phyloP scores from a whole-genome alignment of 2,888 invertebrate species.

The Neoitamus cyanurus region DNA sequence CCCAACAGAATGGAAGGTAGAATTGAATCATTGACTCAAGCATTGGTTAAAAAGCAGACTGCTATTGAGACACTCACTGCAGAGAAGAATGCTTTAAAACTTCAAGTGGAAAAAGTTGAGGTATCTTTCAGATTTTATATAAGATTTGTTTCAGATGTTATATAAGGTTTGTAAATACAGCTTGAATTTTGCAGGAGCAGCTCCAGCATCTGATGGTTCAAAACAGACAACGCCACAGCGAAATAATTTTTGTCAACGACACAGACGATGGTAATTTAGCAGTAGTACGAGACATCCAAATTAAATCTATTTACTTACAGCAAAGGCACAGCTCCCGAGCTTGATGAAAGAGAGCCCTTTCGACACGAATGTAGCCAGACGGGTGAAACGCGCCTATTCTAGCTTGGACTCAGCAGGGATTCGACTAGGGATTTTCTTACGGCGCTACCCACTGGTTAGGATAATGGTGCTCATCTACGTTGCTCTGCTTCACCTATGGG shows the following conservation, averaged over 20 bases:
- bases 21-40: conserved; percentile 78
- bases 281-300: not conserved
- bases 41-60: conserved; percentile 86
- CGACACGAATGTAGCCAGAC: conserved; percentile 78
- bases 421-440: conserved; percentile 80
- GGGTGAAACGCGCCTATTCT: conserved; percentile 82
- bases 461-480: conserved; percentile 87
- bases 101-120: conserved; percentile 85
- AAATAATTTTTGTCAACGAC: conserved; percentile 72
- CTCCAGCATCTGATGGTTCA: conserved; percentile 70
- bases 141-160: too few species aligned
- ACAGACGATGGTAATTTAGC: conserved; percentile 72
- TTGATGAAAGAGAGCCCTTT: conserved; percentile 80
- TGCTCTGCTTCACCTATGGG: conserved; percentile 87
- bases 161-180: conserved; percentile 36
- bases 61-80: conserved; percentile 84
- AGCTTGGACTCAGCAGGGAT: conserved; percentile 82
- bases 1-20: conserved; percentile 61
- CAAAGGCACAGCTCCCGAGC: conserved; percentile 75
- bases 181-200: conserved; percentile 66
- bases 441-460: conserved; percentile 84
- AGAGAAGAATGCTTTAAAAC: conserved; percentile 84
- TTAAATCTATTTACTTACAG: conserved; percentile 60
- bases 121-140: conserved; percentile 64
- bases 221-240: conserved; percentile 68